Conservation (phyloP, 2,797 vertebrate species). For the Chaenodraco wilsoni region DNA sequence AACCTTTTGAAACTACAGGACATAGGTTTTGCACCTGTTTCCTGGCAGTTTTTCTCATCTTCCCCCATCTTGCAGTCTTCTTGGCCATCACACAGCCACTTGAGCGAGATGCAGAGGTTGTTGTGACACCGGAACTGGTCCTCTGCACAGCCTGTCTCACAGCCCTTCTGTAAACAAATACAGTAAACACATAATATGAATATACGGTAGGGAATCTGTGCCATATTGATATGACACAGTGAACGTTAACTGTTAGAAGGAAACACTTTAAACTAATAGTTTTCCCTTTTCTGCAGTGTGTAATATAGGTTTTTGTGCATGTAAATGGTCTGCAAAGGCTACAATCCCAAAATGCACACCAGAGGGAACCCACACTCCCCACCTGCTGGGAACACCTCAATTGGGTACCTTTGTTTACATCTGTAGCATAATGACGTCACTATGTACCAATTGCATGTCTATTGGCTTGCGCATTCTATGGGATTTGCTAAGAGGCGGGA, state of each 20-base stretch:
- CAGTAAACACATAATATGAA: background rate
- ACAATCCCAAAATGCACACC: too few relatives aligned
- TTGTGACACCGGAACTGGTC: conserved; percentile 96
- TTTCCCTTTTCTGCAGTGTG: too few relatives aligned
- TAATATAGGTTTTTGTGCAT: too few relatives aligned
- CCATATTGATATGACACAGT: background rate
- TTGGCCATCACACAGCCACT: conserved; percentile 95
- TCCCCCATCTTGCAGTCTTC: conserved; percentile 97
- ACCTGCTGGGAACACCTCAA: too few relatives aligned
- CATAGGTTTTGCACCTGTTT: conserved; percentile 73
- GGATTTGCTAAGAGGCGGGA: too few relatives aligned
- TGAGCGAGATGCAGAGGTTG: conserved; percentile 92
- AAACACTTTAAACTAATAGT: background rate
- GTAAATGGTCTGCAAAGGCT: too few relatives aligned
- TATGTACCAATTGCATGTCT: too few relatives aligned
- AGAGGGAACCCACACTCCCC: too few relatives aligned
- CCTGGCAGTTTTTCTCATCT: conserved; percentile 92
- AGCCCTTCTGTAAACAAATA: conserved; percentile 88
- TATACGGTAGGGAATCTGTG: background rate
- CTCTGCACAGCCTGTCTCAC: conserved; percentile 90
- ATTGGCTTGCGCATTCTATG: too few relatives aligned
- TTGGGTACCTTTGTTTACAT: too few relatives aligned
- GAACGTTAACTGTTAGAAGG: background rate
- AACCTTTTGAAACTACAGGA: background rate
- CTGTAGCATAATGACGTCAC: too few relatives aligned